Conservation (phyloP, 2,888 invertebrate species). For the Netelia virgata region DNA sequence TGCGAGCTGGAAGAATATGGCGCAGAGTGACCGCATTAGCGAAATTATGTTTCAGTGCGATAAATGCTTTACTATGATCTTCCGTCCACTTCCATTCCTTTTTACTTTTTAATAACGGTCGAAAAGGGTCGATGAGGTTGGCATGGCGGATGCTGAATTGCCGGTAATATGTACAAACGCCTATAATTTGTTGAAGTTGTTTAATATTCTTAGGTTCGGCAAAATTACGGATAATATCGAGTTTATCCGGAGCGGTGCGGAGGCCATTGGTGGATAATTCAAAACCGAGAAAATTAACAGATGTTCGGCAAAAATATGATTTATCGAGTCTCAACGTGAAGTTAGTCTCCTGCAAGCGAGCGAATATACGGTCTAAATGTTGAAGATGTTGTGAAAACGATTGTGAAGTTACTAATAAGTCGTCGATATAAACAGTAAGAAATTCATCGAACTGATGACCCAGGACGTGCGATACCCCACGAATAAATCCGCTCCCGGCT, state of each 20-base stretch:
- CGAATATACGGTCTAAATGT: conserved; percentile 69
- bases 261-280: conserved; percentile 49
- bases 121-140: conserved; percentile 50
- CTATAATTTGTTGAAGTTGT: conserved; percentile 69
- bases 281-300: conserved; percentile 71
- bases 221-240: conserved; percentile 68
- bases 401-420: conserved; percentile 62
- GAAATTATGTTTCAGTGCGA: conserved; percentile 54
- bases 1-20: conserved; percentile 42
- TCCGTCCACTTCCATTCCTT: conserved; percentile 56
- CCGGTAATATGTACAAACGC: conserved; percentile 59
- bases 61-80: conserved; percentile 57
- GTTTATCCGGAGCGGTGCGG: conserved; percentile 40
- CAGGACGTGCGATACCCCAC: conserved; percentile 25
- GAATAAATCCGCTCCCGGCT: conserved; percentile 63
- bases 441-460: conserved; percentile 55
- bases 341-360: conserved; percentile 34
- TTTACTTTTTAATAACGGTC: conserved; percentile 39
- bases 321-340: too few species aligned
- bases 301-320: conserved; percentile 27
- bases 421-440: conserved; percentile 59
- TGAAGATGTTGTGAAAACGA: conserved; percentile 70
- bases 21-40: conserved; percentile 47
- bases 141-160: conserved; percentile 48
- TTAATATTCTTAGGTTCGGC: conserved; percentile 71